Evolutionary conservation across 2,797 vertebrate genomes (phyloP), one percentile per base, ranked within the genome.

Genomic region (Etheostoma perlongum): DNA sequence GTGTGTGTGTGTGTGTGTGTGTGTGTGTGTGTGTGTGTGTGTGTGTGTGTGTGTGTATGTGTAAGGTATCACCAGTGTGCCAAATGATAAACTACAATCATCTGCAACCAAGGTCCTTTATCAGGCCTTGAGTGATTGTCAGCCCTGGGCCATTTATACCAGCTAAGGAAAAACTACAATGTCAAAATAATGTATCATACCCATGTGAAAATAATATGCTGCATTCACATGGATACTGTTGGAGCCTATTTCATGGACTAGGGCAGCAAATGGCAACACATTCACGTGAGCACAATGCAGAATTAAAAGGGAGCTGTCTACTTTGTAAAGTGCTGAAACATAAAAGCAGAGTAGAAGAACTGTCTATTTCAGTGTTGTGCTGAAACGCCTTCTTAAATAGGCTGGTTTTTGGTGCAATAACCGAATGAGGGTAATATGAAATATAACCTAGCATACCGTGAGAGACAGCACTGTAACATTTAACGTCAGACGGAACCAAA

Each of bases 271-370:
- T 40, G 23, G 44, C 36, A 55, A 47, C 58, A 57, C 21, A 30
- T 16, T 48, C 48, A 74, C 33, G 27, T 74, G 72, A 18, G 52
- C 58, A 25, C 11, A 11, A 48, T 51, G 78, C 76, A 63, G 74
- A 75, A 44, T 57, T 4, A 48, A 27, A 27, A 9, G 30, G 72
- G 63, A 85, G 82, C 87, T 87, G 68, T 85, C 75, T 77, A 47
- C 58, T 4, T 57, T 23, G 19, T 7, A 11, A 19, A n/a, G 78
- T 85, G 85, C 89, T 92, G 89, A 87, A 88, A 65, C 27, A 0
- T 15, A 10, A 70, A 71, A 75, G 70, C 36, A 5, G 16, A 40
- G 47, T 1, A 6, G 10, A 55, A 52, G 78, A 77, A 86, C 85
- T 85, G 85, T 87, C 73, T 61, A 25, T 40, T 47, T 11, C 44